Evolutionary conservation across 1,140 invertebrate species (phyloP), one percentile per base, ranked within the genome.

Genomic region (Branchinecta lynchi): DNA sequence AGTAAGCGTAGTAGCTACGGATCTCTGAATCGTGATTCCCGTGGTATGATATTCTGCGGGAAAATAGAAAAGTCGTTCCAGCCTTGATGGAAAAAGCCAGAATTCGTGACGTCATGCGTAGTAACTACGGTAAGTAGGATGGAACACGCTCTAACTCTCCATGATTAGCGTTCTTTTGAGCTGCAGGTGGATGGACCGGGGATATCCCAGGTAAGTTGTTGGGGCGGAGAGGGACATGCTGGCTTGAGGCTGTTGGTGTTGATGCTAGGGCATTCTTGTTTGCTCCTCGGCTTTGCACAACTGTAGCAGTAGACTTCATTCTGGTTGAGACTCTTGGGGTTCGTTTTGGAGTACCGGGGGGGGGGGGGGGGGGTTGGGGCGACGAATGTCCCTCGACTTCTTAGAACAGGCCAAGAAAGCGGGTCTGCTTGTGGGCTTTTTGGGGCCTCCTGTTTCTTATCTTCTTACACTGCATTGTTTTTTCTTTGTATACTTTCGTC

Each of bases 401-500:
- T 9, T 51, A 51, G 46, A n/a, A 51, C 46, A 9, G n/a, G 46
- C 9, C n/a, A 51, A 51, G 46, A 51, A n/a, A n/a, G 46, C 9
- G 9, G 9, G n/a, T n/a, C 9, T 9, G n/a, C 9, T 51, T 51
- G 46, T 51, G 46, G 9, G 9, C n/a, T 51, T 9, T 9, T 9
- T 51, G 46, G 46, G 46, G 46, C 9, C 9, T n/a, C 9, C 9
- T 9, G 46, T 9, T 9, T 9, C n/a, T 51, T 9, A n/a, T n/a
- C 9, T 51, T 51, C n/a, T 51, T 51, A n/a, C 46, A 51, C 46
- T 51, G 46, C 46, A 51, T 51, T 51, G 46, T 9, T 51, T 51
- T 51, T 51, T 51, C 46, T 51, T 51, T 51, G 46, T 51, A 51
- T 51, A 51, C n/a, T n/a, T 51, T 51, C n/a, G n/a, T 51, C n/a